Conservation (phyloP, 2,113 vertebrate genomes). For the Myrmecobius fasciatus region DNA sequence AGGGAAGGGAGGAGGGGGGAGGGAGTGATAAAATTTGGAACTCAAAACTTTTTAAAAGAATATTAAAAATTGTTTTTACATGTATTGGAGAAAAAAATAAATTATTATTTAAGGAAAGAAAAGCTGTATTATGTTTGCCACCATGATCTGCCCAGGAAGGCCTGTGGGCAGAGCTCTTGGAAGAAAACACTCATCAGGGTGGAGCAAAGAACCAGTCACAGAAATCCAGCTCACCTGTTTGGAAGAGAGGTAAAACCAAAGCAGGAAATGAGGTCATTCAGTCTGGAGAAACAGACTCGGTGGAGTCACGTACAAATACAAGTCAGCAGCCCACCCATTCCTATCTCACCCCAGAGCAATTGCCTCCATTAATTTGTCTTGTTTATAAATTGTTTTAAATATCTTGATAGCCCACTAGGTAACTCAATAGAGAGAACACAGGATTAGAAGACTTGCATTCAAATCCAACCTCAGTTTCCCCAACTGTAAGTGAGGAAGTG, state of each 20-base stretch:
- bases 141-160: conserved; percentile 53
- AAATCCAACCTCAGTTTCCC: not conserved
- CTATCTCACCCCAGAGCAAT: not conserved
- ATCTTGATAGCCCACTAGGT: not conserved
- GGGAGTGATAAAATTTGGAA: not conserved
- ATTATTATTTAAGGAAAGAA: not conserved
- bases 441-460: not conserved
- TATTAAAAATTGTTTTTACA: too few relatives aligned
- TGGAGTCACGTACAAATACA: conserved; percentile 23
- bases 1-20: too few relatives aligned
- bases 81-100: too few relatives aligned
- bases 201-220: conserved; percentile 41
- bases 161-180: conserved; percentile 33
- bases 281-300: conserved; percentile 39
- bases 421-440: not conserved
- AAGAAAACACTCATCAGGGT: conserved; percentile 53
- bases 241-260: conserved; percentile 17
- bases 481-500: not conserved
- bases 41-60: not conserved
- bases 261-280: conserved; percentile 18
- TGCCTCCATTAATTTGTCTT: not conserved
- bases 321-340: not conserved
- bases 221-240: conserved; percentile 25
- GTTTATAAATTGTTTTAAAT: not conserved
- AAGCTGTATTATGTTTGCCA: conserved; percentile 52